These are phyloP conservation scores for Schlechtendalia chinensis DNA, from an alignment of 1,140 invertebrate genomes.

Conservation along the genomic window DNA sequence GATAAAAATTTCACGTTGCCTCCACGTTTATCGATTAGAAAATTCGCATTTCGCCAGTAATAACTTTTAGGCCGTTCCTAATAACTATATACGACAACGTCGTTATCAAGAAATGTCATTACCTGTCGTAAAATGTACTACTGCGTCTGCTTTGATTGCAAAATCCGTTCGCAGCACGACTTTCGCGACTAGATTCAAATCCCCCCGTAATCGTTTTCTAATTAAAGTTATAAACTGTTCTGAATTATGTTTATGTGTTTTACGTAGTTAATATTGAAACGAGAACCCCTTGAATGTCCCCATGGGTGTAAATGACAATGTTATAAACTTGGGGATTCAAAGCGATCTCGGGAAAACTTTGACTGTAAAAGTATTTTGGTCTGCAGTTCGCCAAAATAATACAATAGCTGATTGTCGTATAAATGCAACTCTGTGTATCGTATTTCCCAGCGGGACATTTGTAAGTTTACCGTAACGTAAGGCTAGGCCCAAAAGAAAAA, in stretches of 20 bases:
- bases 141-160: slow-evolving; percentile 4
- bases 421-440: not conserved
- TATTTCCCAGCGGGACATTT: not conserved
- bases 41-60: not conserved
- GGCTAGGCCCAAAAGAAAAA: not conserved
- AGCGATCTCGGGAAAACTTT: slow-evolving; percentile 7
- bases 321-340: slow-evolving; percentile 30
- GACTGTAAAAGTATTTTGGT: slow-evolving; percentile 18
- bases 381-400: slow-evolving; percentile 15
- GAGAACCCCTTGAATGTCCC: slow-evolving; percentile 12
- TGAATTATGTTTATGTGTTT: slow-evolving; percentile 15
- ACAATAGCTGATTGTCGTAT: not conserved
- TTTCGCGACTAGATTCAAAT: slow-evolving; percentile 2
- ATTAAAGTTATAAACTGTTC: slow-evolving; percentile 29
- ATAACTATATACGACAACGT: not conserved
- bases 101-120: slow-evolving; percentile 15
- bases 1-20: not conserved
- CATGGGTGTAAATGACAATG: slow-evolving; percentile 34
- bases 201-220: slow-evolving; percentile 18
- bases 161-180: not conserved
- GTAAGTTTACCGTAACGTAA: not conserved
- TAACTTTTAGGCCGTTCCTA: not conserved
- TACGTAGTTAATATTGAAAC: slow-evolving; percentile 34
- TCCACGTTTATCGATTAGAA: not conserved
- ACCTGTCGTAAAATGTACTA: not conserved